A percentile compares a stretch with the other conserved stretches of the same genome.
Evolutionary conservation across 2,888 invertebrate genomes (phyloP).

Genomic region (Parthenolecanium corni): DNA sequence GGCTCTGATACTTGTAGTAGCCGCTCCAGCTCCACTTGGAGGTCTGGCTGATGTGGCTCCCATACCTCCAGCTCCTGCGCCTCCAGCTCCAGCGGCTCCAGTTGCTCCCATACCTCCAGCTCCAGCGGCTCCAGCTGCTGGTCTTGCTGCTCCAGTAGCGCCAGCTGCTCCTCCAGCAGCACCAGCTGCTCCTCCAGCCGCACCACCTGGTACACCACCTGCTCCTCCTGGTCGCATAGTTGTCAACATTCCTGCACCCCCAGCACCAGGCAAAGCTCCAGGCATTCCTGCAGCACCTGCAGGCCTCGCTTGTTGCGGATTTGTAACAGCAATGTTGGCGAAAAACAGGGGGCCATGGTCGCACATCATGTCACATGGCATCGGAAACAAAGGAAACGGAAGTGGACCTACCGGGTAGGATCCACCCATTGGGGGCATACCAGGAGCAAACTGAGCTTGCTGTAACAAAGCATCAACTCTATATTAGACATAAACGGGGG

Average conservation of each 20-base stretch:
- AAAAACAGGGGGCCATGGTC: conserved; percentile 22
- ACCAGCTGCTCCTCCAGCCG: not conserved
- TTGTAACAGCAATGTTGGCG: conserved; percentile 13
- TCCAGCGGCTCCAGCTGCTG: not conserved
- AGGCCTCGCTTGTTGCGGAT: not conserved
- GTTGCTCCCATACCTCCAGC: not conserved
- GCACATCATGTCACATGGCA: conserved; percentile 15
- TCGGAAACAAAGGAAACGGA: conserved; percentile 24
- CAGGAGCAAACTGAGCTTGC: conserved; percentile 19
- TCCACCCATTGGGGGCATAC: conserved; percentile 1
- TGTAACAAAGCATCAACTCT: not conserved
- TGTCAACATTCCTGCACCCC: not conserved
- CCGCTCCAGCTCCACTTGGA: not conserved
- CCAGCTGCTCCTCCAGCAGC: not conserved
- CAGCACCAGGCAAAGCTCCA: not conserved
- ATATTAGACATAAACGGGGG: not conserved
- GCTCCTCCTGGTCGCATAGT: not conserved
- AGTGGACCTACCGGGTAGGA: conserved; percentile 15
- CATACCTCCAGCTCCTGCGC: not conserved
- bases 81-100: not conserved
- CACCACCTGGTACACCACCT: not conserved
- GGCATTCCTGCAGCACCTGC: not conserved
- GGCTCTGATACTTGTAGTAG: not conserved
- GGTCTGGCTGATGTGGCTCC: conserved; percentile 1
- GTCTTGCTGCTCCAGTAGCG: not conserved